Evolutionary conservation across 2,888 invertebrate species (phyloP).

Genomic region (Cristatella mucedo): DNA sequence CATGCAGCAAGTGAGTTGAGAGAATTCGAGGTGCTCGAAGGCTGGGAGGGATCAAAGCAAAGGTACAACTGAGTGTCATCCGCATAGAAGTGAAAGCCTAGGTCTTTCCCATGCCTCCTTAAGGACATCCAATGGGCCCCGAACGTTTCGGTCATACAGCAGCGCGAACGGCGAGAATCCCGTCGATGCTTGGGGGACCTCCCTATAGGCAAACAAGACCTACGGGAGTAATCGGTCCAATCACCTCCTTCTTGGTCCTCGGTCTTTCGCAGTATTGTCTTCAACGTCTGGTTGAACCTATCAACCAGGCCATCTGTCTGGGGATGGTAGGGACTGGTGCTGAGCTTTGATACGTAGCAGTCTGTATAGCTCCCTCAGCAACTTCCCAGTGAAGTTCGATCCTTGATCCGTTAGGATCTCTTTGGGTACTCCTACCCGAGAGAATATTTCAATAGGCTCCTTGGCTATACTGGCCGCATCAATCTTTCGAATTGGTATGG

Average conservation of each 20-base stretch:
- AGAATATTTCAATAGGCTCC: conserved; percentile 13
- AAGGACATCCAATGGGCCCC: conserved; percentile 17
- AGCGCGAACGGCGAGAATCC: conserved; percentile 15
- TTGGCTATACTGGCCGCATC: conserved; percentile 15
- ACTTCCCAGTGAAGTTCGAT: conserved; percentile 14
- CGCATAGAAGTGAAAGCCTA: no score
- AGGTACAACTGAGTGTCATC: no score
- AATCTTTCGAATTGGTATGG: conserved; percentile 13
- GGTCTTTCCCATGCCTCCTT: no score
- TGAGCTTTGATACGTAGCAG: conserved; percentile 12
- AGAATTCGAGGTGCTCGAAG: no score
- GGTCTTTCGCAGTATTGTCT: conserved; percentile 15
- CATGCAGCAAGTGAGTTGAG: no score
- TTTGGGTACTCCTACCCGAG: conserved; percentile 14
- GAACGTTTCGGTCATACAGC: conserved; percentile 14
- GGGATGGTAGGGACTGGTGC: conserved; percentile 14
- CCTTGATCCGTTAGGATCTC: conserved; percentile 14
- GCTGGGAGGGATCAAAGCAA: no score
- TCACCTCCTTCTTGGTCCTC: conserved; percentile 13
- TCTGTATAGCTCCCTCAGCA: conserved; percentile 13
- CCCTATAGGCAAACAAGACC: conserved; percentile 15
- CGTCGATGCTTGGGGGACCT: conserved; percentile 13
- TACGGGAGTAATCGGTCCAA: conserved; percentile 15
- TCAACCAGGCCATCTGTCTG: conserved; percentile 14
- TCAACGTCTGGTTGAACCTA: conserved; percentile 15